These are phyloP conservation scores for Nemoura dubitans DNA, from an alignment of 2,888 invertebrate genomes.

Conservation along the genomic window DNA sequence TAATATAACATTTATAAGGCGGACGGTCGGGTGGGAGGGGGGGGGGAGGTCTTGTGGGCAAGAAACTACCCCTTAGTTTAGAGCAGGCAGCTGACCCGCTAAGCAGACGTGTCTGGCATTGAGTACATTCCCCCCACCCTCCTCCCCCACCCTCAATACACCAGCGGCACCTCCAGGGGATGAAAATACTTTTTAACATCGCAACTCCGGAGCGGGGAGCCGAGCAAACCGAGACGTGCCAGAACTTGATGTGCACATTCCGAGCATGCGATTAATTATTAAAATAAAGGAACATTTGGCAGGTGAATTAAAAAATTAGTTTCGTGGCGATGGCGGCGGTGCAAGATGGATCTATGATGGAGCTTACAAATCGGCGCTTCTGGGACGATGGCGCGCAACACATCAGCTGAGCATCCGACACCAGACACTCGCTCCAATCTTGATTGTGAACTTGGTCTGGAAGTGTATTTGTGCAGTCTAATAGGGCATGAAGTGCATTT, in stretches of 20 bases:
- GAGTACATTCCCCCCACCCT: background rate
- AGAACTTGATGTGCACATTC: constrained; percentile 18
- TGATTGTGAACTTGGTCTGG: background rate
- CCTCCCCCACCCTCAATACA: background rate
- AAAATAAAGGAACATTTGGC: constrained; percentile 18
- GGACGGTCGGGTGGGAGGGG: background rate
- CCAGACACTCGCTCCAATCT: background rate
- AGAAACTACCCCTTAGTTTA: constrained; percentile 39
- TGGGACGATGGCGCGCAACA: too few relatives aligned
- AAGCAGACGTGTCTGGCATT: constrained; percentile 38
- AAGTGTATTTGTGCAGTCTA: too few relatives aligned
- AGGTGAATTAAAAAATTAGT: background rate
- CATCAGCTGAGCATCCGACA: too few relatives aligned
- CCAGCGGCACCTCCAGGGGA: background rate
- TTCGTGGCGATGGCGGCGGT: background rate
- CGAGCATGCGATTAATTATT: constrained; percentile 22
- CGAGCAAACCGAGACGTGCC: constrained; percentile 15
- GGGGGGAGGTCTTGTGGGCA: background rate
- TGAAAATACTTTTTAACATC: constrained; percentile 37
- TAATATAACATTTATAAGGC: constrained; percentile 40
- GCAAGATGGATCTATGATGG: too few relatives aligned
- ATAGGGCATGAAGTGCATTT: too few relatives aligned
- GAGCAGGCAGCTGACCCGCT: constrained; percentile 36
- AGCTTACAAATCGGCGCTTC: too few relatives aligned
- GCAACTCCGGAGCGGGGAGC: too few relatives aligned